Evolutionary conservation across 2,113 vertebrate species (phyloP).

Genomic region (Cynoglossus semilaevis): DNA sequence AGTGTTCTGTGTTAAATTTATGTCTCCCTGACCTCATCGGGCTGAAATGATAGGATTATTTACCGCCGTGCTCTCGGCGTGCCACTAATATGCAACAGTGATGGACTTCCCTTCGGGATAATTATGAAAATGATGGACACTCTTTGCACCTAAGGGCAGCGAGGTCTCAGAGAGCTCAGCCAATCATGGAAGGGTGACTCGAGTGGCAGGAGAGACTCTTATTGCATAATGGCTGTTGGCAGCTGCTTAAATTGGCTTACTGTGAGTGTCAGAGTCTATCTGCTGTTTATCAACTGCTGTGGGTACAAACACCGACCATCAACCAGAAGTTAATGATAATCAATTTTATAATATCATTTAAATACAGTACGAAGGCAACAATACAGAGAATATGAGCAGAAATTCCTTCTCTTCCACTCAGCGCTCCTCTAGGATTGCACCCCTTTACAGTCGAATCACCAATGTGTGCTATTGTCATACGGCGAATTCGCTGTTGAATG

Average conservation of each 20-base stretch:
- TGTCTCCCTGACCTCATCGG: constrained; percentile 55
- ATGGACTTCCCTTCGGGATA: constrained; percentile 52
- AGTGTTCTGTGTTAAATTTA: constrained; percentile 55
- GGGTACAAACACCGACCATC: constrained; percentile 22
- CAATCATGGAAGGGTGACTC: constrained; percentile 55
- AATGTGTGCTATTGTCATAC: no score
- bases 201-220: constrained; percentile 47
- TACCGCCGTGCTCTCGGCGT: constrained; percentile 53
- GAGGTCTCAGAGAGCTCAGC: constrained; percentile 51
- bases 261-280: constrained; percentile 27
- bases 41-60: constrained; percentile 63
- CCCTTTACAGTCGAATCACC: no score
- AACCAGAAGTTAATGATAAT: neutral
- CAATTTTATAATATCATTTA: neutral
- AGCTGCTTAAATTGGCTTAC: constrained; percentile 57
- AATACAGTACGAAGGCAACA: neutral
- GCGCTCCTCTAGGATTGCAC: no score
- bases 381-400: no score
- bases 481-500: no score
- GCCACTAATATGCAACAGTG: constrained; percentile 44
- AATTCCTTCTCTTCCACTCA: no score
- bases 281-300: constrained; percentile 10
- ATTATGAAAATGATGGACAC: constrained; percentile 62
- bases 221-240: constrained; percentile 57
- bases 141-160: constrained; percentile 44